phyloP scores from a whole-genome alignment of 2,113 vertebrate genomes.

The Ophthalmotilapia sp. region DNA sequence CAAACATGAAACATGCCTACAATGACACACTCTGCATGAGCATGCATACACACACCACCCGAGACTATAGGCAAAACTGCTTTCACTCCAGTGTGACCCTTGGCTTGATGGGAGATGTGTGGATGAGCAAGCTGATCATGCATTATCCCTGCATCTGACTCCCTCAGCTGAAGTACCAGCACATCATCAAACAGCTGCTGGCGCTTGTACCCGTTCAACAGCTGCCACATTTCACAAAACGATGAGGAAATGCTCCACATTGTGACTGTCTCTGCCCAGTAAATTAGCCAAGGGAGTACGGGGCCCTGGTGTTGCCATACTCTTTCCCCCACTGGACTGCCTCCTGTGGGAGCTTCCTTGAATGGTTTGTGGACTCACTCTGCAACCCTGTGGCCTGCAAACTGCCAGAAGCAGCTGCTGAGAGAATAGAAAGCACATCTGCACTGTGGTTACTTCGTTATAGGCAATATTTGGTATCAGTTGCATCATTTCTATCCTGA shows the following conservation, averaged over 20 bases:
- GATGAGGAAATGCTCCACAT: conserved; percentile 21
- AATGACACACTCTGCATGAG: neutral
- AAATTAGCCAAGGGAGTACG: conserved; percentile 27
- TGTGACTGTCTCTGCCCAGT: conserved; percentile 13
- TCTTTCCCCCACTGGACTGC: neutral
- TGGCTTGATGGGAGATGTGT: neutral
- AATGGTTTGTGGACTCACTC: neutral
- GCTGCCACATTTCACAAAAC: conserved; percentile 38
- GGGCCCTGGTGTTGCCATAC: neutral
- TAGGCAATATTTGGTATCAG: neutral
- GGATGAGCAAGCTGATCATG: neutral
- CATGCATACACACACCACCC: neutral
- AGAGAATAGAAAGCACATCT: neutral
- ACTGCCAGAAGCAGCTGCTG: conserved; percentile 7
- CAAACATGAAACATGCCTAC: neutral
- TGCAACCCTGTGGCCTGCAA: neutral
- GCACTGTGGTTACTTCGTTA: neutral
- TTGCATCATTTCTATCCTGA: neutral
- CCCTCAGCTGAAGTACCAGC: conserved; percentile 24
- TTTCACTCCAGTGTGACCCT: neutral
- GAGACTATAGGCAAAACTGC: neutral
- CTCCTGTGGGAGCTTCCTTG: conserved; percentile 15
- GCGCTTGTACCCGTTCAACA: conserved; percentile 21
- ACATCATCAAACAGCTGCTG: conserved; percentile 45
- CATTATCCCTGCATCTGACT: neutral